Evolutionary conservation across 64 coral and sea anemone species (phyloP).

Genomic region (Actinia tenebrosa): DNA sequence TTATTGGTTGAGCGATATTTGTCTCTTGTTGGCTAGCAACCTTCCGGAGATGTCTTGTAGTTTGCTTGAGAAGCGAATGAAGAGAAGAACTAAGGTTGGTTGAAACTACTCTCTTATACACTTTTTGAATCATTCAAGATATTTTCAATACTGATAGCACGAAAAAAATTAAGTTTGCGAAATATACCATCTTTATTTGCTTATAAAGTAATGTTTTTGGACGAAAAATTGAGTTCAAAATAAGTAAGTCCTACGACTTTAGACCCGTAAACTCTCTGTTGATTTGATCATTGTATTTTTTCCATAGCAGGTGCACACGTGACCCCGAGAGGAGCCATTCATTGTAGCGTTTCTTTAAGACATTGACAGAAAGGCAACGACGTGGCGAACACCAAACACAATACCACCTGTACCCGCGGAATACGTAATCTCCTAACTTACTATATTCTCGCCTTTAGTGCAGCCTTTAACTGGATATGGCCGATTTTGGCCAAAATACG

Average conservation of each 20-base stretch:
- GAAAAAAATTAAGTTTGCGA: not conserved
- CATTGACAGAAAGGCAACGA: slow-evolving; percentile 91
- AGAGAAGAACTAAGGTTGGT: not conserved
- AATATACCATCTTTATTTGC: not conserved
- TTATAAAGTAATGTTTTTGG: not conserved
- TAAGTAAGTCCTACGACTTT: slow-evolving; percentile 10
- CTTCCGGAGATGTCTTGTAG: slow-evolving; percentile 16
- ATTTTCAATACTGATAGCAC: not conserved
- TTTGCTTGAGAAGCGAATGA: slow-evolving; percentile 8
- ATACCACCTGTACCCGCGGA: slow-evolving; percentile 90
- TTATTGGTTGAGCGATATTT: slow-evolving; percentile 15
- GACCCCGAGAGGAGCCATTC: slow-evolving; percentile 81
- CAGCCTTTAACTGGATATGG: slow-evolving; percentile 85
- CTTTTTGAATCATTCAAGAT: not conserved
- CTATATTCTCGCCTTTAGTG: slow-evolving; percentile 59
- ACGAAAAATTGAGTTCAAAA: not conserved
- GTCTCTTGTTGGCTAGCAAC: not conserved
- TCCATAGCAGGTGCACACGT: slow-evolving; percentile 88
- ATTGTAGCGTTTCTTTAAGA: slow-evolving; percentile 75
- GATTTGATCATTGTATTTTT: slow-evolving; percentile 96
- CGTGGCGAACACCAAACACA: slow-evolving; percentile 91
- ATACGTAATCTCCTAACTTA: slow-evolving; percentile 86
- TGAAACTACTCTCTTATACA: not conserved
- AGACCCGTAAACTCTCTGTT: slow-evolving; percentile 42
- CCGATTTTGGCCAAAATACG: slow-evolving; percentile 97